Evolutionary conservation across 2,797 vertebrate genomes (phyloP), one percentile per base, ranked within the genome.

Genomic region (Anas georgica): DNA sequence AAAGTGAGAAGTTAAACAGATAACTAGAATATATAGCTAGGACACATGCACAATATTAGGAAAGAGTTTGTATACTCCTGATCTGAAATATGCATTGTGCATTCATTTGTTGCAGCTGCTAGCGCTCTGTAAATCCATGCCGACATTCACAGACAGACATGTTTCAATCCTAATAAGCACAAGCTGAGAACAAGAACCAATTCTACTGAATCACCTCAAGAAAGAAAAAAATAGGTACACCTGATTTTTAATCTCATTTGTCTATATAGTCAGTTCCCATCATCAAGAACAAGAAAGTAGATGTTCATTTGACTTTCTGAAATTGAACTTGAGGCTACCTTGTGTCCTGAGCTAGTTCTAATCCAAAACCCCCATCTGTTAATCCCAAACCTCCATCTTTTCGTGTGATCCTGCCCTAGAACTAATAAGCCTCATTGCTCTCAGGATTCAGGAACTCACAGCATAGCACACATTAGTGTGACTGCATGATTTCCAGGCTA

Each of bases 221-320:
- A 64, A 64, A 18, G 18, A 41, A 64, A 43, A 43, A 22, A 28
- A 39, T 64, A 28, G 28, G 8, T 31, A 43, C 37, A 43, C 13
- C 62, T 31, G 12, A 64, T 64, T 37, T 28, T 54, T 43, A 15
- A 12, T 39, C 60, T 64, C 3, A 33, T 28, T n/a, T 43, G 18
- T 26, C 10, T 22, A 43, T 50, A 35, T 41, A 52, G 25, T 41
- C 48, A 78, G 26, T 7, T 10, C 14, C 76, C 20, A 33, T 17
- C 23, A 66, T 15, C 20, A 63, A 31, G 33, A 52, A 14, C 31
- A 86, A 68, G 12, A 50, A 45, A 39, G 14, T 7, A 74, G 22
- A n/a, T 7, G 8, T 6, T n/a, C 25, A 54, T 1, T 0, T 23
- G 37, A 16, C 10, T 50, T 58, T 66, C 4, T 46, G 20, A 45